Evolutionary conservation across 2,113 vertebrate genomes (phyloP).

Genomic region (Sarotherodon lohbergeri): DNA sequence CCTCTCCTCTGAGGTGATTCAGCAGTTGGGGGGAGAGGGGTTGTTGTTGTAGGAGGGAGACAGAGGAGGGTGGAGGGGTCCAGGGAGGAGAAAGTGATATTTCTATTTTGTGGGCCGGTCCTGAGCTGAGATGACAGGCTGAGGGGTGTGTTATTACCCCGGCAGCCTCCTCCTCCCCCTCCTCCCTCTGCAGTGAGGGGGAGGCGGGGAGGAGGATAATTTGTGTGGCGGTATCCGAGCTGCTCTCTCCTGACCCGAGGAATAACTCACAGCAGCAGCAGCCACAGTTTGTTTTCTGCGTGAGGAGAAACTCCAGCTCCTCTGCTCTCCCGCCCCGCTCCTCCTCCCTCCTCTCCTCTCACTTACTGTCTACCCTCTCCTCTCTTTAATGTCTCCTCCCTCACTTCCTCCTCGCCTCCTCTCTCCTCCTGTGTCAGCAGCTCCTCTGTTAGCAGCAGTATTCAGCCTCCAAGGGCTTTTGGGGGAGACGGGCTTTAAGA

Average conservation of each 20-base stretch:
- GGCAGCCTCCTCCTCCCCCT: background rate
- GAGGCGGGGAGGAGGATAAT: background rate
- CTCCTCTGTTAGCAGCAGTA: constrained; percentile 19
- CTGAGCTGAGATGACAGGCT: constrained; percentile 36
- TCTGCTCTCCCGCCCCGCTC: background rate
- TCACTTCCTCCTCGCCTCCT: background rate
- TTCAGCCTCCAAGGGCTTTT: constrained; percentile 54
- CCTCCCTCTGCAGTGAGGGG: background rate
- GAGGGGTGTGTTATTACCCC: constrained; percentile 39
- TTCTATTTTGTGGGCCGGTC: constrained; percentile 35
- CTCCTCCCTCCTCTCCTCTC: background rate
- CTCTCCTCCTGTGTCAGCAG: constrained; percentile 39
- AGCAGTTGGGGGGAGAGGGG: constrained; percentile 7
- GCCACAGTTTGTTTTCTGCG: background rate
- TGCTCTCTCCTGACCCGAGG: constrained; percentile 41
- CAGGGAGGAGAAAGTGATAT: constrained; percentile 28
- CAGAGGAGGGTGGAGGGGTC: background rate
- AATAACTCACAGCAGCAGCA: constrained; percentile 33
- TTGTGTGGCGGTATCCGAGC: constrained; percentile 38
- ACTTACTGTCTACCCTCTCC: background rate
- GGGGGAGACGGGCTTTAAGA: constrained; percentile 51
- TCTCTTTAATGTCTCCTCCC: background rate
- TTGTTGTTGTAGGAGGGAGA: background rate
- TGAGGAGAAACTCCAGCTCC: too few relatives aligned
- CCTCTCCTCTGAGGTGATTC: constrained; percentile 1